These are phyloP conservation scores for Recurvirostra avosetta DNA, from an alignment of 2,113 vertebrate species.

Conservation along the genomic window DNA sequence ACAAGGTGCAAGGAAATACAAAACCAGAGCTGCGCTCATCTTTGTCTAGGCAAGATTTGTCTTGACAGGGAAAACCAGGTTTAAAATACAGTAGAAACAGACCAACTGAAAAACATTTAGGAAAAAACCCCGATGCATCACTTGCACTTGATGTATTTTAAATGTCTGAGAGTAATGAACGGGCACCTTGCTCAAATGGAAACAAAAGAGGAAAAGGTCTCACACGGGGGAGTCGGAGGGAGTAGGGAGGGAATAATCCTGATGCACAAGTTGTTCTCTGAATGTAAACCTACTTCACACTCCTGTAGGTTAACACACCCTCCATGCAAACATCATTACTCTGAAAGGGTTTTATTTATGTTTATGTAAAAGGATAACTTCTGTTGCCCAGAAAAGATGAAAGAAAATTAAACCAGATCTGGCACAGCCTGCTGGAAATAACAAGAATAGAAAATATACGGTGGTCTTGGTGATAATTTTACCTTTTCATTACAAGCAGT, in stretches of 20 bases:
- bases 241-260: neutral
- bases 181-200: neutral
- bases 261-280: neutral
- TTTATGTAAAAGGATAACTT: neutral
- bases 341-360: constrained; percentile 6
- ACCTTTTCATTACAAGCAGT: neutral
- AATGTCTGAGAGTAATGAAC: constrained; percentile 28
- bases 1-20: neutral
- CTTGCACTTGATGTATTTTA: constrained; percentile 27
- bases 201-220: constrained; percentile 40
- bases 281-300: constrained; percentile 14
- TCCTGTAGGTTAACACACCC: neutral
- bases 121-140: neutral
- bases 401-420: neutral
- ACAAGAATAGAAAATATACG: neutral
- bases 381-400: neutral
- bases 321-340: neutral
- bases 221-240: accelerated
- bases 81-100: constrained; percentile 25
- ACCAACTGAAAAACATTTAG: neutral
- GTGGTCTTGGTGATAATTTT: neutral
- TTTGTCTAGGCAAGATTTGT: neutral
- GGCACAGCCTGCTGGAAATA: neutral
- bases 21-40: neutral
- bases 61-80: neutral